Percentiles rank a stretch among this genome's conserved stretches.
Conservation (phyloP, 2,113 vertebrate genomes). For the Pachypanchax playfairii region DNA sequence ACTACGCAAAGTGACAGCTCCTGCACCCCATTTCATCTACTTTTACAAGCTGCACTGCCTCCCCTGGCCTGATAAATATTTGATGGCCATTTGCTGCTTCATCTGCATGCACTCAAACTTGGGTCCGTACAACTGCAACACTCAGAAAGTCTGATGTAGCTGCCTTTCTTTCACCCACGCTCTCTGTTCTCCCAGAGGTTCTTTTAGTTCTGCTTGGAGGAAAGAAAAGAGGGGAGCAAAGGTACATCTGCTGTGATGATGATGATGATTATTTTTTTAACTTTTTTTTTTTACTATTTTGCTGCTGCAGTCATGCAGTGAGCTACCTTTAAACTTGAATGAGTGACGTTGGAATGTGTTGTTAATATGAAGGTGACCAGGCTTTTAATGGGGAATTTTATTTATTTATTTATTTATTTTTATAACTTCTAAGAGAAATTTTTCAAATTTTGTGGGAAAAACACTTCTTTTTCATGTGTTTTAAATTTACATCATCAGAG, state of each 20-base stretch:
- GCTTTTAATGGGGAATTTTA: too few relatives aligned
- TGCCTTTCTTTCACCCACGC: constrained; percentile 32
- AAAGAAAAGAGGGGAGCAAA: constrained; percentile 4
- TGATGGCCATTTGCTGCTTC: constrained; percentile 71
- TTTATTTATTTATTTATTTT: too few relatives aligned
- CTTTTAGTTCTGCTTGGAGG: constrained; percentile 28
- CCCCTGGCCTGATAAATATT: constrained; percentile 71
- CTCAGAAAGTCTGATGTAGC: constrained; percentile 24
- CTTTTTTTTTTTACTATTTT: too few relatives aligned
- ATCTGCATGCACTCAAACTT: constrained; percentile 70
- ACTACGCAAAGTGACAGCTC: constrained; percentile 34
- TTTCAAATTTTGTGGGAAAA: too few relatives aligned
- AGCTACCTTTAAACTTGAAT: too few relatives aligned
- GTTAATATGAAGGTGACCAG: too few relatives aligned
- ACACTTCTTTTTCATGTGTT: too few relatives aligned
- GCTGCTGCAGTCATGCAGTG: too few relatives aligned
- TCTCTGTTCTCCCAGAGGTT: constrained; percentile 47
- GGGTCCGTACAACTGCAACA: constrained; percentile 33
- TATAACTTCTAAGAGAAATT: too few relatives aligned
- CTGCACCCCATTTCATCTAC: constrained; percentile 50
- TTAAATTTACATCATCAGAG: not conserved
- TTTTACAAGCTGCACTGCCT: constrained; percentile 60
- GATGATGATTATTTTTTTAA: too few relatives aligned
- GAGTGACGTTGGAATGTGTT: too few relatives aligned
- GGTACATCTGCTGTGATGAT: too few relatives aligned